Percentiles rank a stretch among this genome's conserved stretches.
Evolutionary conservation across 1,140 invertebrate genomes (phyloP).

Genomic region (Phocides pigmalion): DNA sequence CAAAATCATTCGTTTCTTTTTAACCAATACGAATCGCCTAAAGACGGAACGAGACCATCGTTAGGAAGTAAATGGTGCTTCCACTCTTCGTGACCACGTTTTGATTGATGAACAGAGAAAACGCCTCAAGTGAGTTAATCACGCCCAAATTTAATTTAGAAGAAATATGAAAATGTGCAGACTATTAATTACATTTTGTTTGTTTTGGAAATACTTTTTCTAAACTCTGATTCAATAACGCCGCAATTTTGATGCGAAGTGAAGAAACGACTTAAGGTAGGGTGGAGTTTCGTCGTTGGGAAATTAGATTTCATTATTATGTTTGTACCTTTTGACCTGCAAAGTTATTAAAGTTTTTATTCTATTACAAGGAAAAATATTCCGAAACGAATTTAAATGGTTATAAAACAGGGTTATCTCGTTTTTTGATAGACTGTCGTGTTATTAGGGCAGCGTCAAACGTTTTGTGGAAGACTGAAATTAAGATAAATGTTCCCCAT

Average conservation of each 20-base stretch:
- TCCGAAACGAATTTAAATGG: conserved; percentile 13
- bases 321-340: conserved; percentile 26
- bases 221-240: conserved; percentile 56
- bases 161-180: conserved; percentile 67
- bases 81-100: conserved; percentile 61
- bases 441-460: conserved; percentile 65
- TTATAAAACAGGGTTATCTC: conserved; percentile 35
- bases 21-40: conserved; percentile 21
- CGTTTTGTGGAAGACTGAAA: conserved; percentile 73
- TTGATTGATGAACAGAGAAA: conserved; percentile 83
- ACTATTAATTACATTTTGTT: conserved; percentile 76
- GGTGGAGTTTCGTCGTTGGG: conserved; percentile 30
- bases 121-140: conserved; percentile 80
- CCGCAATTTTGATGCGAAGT: conserved; percentile 41
- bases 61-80: conserved; percentile 72
- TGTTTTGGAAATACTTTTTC: conserved; percentile 67
- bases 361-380: conserved; percentile 27
- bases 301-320: conserved; percentile 35
- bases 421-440: conserved; percentile 35
- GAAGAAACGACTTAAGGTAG: conserved; percentile 31
- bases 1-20: conserved; percentile 47
- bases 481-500: conserved; percentile 78
- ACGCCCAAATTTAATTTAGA: conserved; percentile 82
- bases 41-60: conserved; percentile 48
- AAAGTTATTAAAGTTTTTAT: conserved; percentile 30